Conservation (phyloP, 2,113 vertebrate species). For the Bettongia penicillata region DNA sequence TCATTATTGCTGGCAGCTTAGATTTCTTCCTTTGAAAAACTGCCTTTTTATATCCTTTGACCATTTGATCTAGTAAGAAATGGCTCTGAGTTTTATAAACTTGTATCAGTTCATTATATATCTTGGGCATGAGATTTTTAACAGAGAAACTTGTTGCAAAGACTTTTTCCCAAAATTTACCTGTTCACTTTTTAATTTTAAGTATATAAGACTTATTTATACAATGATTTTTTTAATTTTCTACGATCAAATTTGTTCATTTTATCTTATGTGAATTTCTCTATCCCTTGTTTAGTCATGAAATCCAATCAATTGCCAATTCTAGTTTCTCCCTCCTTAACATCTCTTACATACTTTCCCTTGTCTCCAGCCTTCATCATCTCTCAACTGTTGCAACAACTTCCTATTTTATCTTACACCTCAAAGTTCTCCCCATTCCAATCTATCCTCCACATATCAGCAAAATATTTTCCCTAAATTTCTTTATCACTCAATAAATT, state of each 20-base stretch:
- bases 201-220: background rate
- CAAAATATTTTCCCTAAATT: too few species aligned
- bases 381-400: too few species aligned
- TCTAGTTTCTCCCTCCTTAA: too few species aligned
- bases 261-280: background rate
- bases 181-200: background rate
- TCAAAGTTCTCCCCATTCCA: too few species aligned
- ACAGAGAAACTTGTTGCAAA: background rate
- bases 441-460: too few species aligned
- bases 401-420: too few species aligned
- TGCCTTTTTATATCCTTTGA: background rate
- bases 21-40: background rate
- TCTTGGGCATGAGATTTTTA: background rate
- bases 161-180: background rate
- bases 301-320: background rate
- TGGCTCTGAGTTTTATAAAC: background rate
- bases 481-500: too few species aligned
- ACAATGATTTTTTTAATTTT: background rate
- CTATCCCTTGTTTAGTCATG: background rate
- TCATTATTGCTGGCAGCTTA: background rate
- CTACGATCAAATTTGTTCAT: background rate
- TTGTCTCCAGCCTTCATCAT: too few species aligned
- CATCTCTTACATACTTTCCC: too few species aligned
- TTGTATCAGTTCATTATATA: background rate
- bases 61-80: background rate